Percentiles rank a stretch among this genome's conserved stretches.
phyloP scores from a whole-genome alignment of 2,113 vertebrate genomes.

The Calypte anna region DNA sequence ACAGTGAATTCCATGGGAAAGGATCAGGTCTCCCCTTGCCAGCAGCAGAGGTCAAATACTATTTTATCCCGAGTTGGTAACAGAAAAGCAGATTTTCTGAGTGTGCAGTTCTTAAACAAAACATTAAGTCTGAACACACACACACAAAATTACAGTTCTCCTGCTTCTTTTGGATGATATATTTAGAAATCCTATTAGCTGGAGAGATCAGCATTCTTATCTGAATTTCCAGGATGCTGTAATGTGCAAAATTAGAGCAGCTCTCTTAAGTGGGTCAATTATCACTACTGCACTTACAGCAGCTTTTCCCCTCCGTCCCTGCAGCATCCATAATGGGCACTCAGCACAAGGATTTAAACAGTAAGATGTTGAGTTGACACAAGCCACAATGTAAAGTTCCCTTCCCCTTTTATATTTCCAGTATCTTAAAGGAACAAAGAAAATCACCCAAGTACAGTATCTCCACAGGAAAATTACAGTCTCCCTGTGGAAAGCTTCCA shows the following conservation, averaged over 20 bases:
- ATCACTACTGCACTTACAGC: slow-evolving; percentile 63
- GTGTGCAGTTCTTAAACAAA: slow-evolving; percentile 50
- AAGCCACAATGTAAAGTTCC: neutral
- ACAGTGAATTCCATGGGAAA: neutral
- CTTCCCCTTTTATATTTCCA: neutral
- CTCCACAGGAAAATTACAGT: neutral
- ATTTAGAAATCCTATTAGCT: slow-evolving; percentile 74
- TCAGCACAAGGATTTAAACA: slow-evolving; percentile 42
- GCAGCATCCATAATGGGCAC: slow-evolving; percentile 27
- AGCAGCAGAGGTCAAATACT: neutral
- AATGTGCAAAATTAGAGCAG: slow-evolving; percentile 70
- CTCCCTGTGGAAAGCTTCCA: neutral
- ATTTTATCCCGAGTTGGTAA: neutral
- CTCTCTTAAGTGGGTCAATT: slow-evolving; percentile 71
- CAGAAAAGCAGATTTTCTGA: slow-evolving; percentile 40
- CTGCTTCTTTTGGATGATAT: slow-evolving; percentile 56
- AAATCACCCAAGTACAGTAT: slow-evolving; percentile 1
- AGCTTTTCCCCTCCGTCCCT: slow-evolving; percentile 46
- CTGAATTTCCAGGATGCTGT: slow-evolving; percentile 71
- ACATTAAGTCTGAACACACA: slow-evolving; percentile 31
- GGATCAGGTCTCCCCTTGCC: neutral
- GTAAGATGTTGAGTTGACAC: slow-evolving; percentile 3
- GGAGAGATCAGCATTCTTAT: slow-evolving; percentile 71
- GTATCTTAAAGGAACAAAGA: neutral
- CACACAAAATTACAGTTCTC: slow-evolving; percentile 31